Percentiles rank a stretch among this genome's conserved stretches.
phyloP scores from a whole-genome alignment of 2,797 vertebrate genomes.

The Telmatherina bonti region DNA sequence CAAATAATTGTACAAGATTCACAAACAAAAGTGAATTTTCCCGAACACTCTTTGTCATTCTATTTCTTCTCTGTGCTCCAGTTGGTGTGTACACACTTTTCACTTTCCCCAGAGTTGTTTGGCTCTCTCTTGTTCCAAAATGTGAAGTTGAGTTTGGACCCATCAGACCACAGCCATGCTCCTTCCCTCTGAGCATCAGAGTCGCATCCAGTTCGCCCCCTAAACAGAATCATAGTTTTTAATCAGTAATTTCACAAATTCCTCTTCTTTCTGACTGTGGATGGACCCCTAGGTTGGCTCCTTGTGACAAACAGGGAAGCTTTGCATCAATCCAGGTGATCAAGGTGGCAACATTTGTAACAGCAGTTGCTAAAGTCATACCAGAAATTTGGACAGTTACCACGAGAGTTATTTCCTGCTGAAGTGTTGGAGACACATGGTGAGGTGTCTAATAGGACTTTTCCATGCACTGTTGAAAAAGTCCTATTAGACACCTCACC shows the following conservation, averaged over 20 bases:
- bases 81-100: constrained; percentile 7
- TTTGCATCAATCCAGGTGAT: constrained; percentile 44
- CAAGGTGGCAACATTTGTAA: background rate
- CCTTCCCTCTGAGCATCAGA: constrained; percentile 24
- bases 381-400: constrained; percentile 16
- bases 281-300: constrained; percentile 45
- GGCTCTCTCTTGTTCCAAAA: rapidly evolving
- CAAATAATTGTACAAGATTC: background rate
- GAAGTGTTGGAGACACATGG: too few species aligned
- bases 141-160: rapidly evolving
- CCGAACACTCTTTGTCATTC: rapidly evolving
- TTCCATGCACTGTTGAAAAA: too few species aligned
- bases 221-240: constrained; percentile 1
- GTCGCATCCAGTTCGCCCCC: background rate
- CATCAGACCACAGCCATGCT: constrained; percentile 55
- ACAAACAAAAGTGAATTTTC: background rate
- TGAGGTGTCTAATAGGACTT: too few species aligned
- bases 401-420: too few species aligned
- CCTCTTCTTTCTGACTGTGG: background rate
- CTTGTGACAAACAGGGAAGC: constrained; percentile 27
- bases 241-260: constrained; percentile 25
- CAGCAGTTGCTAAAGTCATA: constrained; percentile 12
- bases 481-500: too few species aligned
- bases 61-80: rapidly evolving
- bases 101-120: rapidly evolving